Percentiles rank a stretch among this genome's conserved stretches.
Conservation (phyloP, 2,113 vertebrate species). For the Corythornis madagascariensis region DNA sequence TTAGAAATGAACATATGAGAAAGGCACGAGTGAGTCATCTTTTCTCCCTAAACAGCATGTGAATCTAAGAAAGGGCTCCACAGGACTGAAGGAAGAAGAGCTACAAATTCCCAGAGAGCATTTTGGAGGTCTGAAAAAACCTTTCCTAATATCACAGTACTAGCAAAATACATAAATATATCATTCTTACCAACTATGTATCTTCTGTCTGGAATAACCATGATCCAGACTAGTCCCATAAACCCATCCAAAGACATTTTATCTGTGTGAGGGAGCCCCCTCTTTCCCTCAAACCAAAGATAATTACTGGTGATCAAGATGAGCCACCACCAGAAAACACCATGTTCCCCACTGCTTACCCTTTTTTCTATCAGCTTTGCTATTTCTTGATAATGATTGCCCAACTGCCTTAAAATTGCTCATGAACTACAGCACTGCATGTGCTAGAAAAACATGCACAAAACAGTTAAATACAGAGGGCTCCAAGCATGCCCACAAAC, state of each 20-base stretch:
- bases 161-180: neutral
- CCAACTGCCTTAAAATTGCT: neutral
- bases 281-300: neutral
- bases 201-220: neutral
- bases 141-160: neutral
- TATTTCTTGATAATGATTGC: neutral
- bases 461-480: neutral
- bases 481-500: neutral
- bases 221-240: neutral
- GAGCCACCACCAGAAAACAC: neutral
- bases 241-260: neutral
- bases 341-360: neutral
- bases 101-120: neutral
- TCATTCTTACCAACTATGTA: neutral
- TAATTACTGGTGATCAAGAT: neutral
- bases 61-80: neutral
- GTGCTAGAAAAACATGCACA: neutral
- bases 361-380: neutral
- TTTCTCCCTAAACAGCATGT: neutral
- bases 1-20: neutral
- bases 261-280: neutral
- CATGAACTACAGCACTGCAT: neutral
- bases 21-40: neutral
- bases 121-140: neutral
- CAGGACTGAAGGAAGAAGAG: neutral